These are phyloP conservation scores for Molorchus minor DNA, from an alignment of 2,888 invertebrate genomes.

Conservation along the genomic window DNA sequence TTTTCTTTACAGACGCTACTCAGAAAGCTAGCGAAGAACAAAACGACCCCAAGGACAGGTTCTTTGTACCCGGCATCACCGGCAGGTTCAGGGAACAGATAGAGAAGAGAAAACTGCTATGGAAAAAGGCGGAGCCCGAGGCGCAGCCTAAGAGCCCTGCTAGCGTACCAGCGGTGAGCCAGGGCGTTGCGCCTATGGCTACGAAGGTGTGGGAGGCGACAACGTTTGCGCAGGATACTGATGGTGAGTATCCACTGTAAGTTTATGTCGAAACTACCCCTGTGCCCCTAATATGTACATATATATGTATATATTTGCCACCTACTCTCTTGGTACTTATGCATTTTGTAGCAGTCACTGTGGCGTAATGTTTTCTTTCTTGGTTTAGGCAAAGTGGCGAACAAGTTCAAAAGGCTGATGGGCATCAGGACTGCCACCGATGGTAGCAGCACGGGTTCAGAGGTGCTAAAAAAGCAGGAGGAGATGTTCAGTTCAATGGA, in stretches of 20 bases:
- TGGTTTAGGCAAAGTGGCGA: slow-evolving; percentile 74
- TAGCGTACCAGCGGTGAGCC: not conserved
- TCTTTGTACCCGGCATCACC: slow-evolving; percentile 60
- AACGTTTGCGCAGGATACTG: slow-evolving; percentile 88
- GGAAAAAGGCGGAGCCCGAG: slow-evolving; percentile 75
- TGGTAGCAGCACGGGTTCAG: slow-evolving; percentile 60
- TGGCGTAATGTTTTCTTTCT: slow-evolving; percentile 6
- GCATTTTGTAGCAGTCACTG: too few relatives aligned
- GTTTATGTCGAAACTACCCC: too few relatives aligned
- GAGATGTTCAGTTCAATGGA: slow-evolving; percentile 94
- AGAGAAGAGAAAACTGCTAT: slow-evolving; percentile 90
- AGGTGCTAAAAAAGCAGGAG: slow-evolving; percentile 76
- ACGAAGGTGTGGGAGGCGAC: slow-evolving; percentile 78
- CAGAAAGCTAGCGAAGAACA: slow-evolving; percentile 64
- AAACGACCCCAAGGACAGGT: slow-evolving; percentile 62
- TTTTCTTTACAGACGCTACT: too few relatives aligned
- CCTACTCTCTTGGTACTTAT: too few relatives aligned
- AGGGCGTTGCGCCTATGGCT: slow-evolving; percentile 47
- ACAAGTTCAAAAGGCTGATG: slow-evolving; percentile 96
- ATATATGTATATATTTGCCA: too few relatives aligned
- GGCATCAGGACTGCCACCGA: slow-evolving; percentile 80
- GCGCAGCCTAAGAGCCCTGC: too few relatives aligned
- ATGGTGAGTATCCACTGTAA: slow-evolving; percentile 74
- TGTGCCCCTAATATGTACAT: too few relatives aligned
- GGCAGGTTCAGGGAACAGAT: slow-evolving; percentile 88